Conservation (phyloP, 2,797 vertebrate species). For the Delichon dasypus region DNA sequence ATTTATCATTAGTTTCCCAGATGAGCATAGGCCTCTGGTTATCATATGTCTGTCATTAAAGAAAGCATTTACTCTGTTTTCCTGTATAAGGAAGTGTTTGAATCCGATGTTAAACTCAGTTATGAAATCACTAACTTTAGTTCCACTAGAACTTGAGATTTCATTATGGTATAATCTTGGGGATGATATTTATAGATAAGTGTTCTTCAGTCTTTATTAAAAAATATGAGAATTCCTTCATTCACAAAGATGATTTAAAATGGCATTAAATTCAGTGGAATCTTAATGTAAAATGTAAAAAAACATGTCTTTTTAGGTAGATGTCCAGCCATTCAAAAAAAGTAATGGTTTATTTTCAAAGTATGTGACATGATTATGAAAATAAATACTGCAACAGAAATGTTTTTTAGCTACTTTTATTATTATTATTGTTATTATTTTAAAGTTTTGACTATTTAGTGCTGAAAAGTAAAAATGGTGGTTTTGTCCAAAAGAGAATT, state of each 20-base stretch:
- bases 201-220: not conserved
- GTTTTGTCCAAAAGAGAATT: not conserved
- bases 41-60: not conserved
- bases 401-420: accelerated
- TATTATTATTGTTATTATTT: not conserved
- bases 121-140: not conserved
- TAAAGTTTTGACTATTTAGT: not conserved
- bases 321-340: not conserved
- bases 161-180: not conserved
- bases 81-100: not conserved
- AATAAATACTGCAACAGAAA: not conserved
- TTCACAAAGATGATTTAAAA: not conserved
- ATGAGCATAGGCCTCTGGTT: not conserved
- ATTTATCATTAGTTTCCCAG: not conserved
- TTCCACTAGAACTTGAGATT: not conserved
- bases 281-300: not conserved
- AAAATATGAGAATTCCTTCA: not conserved
- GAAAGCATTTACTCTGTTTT: not conserved
- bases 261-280: not conserved
- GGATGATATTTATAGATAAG: not conserved
- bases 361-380: not conserved
- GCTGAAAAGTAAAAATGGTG: not conserved
- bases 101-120: not conserved
- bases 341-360: not conserved
- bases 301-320: not conserved